phyloP scores from a whole-genome alignment of 2,113 vertebrate genomes.

The Anguilla japonica region DNA sequence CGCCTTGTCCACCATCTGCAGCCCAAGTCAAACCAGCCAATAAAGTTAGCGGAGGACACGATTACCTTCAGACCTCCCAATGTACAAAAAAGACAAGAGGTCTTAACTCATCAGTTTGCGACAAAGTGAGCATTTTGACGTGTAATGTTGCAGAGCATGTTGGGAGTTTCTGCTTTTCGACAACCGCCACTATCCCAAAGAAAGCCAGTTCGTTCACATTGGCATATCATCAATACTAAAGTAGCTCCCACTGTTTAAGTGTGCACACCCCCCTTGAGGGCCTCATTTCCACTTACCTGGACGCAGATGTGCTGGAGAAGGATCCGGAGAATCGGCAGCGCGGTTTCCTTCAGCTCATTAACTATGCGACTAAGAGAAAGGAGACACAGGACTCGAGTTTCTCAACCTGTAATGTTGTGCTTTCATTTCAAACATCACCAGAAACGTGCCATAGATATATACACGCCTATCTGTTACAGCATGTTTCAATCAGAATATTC shows the following conservation, averaged over 20 bases:
- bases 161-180: no score
- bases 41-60: not conserved
- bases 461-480: not conserved
- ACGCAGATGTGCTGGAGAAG: slow-evolving; percentile 88
- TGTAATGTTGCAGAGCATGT: no score
- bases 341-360: slow-evolving; percentile 73
- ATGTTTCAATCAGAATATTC: no score
- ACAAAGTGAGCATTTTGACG: no score
- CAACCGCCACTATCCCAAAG: no score
- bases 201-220: no score
- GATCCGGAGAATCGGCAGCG: slow-evolving; percentile 75
- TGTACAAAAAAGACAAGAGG: no score
- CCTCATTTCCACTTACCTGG: slow-evolving; percentile 72
- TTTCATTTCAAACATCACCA: not conserved
- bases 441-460: not conserved
- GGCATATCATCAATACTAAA: no score
- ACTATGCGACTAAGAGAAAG: slow-evolving; percentile 73
- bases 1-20: slow-evolving; percentile 87
- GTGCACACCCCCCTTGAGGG: no score
- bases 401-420: not conserved
- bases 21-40: slow-evolving; percentile 23
- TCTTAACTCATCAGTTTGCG: no score
- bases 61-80: not conserved
- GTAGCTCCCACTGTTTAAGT: no score
- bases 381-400: not conserved